Percentiles rank a stretch among this genome's conserved stretches.
phyloP scores from a whole-genome alignment of 2,888 invertebrate genomes.

The Diaprepes abbreviatus region DNA sequence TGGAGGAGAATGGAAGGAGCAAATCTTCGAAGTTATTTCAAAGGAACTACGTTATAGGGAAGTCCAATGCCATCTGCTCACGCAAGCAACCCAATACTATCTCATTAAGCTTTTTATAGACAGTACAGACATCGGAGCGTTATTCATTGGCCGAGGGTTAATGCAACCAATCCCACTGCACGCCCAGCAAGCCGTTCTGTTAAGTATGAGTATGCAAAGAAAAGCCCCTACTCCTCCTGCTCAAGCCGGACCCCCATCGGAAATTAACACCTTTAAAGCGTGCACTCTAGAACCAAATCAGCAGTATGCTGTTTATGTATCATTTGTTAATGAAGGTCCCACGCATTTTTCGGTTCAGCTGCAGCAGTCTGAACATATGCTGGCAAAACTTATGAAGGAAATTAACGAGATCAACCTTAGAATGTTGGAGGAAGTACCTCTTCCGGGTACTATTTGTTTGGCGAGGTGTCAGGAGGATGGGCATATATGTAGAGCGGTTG shows the following conservation, averaged over 20 bases:
- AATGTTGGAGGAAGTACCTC: conserved; percentile 76
- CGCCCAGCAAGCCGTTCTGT: conserved; percentile 68
- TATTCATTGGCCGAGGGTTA: conserved; percentile 62
- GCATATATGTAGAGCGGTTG: conserved; percentile 81
- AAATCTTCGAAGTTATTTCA: conserved; percentile 64
- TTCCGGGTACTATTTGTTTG: conserved; percentile 83
- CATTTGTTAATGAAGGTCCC: conserved; percentile 85
- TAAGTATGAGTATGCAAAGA: conserved; percentile 66
- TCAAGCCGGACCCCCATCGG: conserved; percentile 64
- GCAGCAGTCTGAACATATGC: conserved; percentile 71
- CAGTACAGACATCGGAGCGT: conserved; percentile 66
- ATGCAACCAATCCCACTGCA: conserved; percentile 68
- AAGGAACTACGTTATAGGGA: conserved; percentile 67
- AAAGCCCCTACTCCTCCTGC: conserved; percentile 62
- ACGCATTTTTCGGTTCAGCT: conserved; percentile 83
- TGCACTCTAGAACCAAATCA: conserved; percentile 70
- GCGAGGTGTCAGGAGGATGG: conserved; percentile 80
- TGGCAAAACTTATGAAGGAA: conserved; percentile 80
- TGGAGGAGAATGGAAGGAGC: conserved; percentile 70
- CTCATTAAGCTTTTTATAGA: conserved; percentile 70
- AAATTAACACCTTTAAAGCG: conserved; percentile 71
- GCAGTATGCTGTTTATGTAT: conserved; percentile 79
- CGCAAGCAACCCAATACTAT: conserved; percentile 64
- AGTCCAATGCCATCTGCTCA: conserved; percentile 61
- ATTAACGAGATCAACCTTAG: conserved; percentile 76